Conservation (phyloP, 2,113 vertebrate genomes). For the Mixornis gularis region DNA sequence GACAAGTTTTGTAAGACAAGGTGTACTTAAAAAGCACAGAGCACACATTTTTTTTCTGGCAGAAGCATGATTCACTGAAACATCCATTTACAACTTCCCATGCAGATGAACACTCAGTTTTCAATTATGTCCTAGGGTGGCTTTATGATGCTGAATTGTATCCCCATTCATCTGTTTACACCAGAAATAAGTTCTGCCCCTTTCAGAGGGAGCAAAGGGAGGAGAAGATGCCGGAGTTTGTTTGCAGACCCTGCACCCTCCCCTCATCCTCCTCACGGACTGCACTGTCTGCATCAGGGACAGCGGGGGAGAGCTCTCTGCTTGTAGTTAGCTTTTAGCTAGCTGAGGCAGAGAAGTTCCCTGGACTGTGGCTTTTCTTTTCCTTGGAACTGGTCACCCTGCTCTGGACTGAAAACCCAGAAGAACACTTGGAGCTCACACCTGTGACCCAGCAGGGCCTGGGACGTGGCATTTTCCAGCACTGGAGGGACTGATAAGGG, state of each 20-base stretch:
- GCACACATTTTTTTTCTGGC: background rate
- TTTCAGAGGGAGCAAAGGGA: background rate
- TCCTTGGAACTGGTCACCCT: background rate
- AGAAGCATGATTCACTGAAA: background rate
- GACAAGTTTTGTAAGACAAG: background rate
- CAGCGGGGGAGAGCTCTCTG: background rate
- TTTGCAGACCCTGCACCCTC: background rate
- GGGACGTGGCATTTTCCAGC: background rate
- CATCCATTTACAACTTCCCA: background rate
- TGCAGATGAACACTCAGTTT: accelerated
- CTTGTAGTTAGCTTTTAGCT: background rate
- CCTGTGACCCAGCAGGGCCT: too few relatives aligned
- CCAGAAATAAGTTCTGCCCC: background rate
- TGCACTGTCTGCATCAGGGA: background rate
- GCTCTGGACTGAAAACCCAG: background rate
- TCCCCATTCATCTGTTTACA: background rate
- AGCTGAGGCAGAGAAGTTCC: background rate
- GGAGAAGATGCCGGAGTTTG: background rate
- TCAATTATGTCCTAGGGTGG: background rate
- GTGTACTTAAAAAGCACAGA: background rate
- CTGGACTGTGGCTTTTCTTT: background rate
- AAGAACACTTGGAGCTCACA: background rate
- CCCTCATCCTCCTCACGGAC: background rate
- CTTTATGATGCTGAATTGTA: background rate
- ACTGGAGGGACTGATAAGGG: background rate